These are phyloP conservation scores for Anguilla rostrata DNA, from an alignment of 2,113 vertebrate genomes.

Conservation along the genomic window DNA sequence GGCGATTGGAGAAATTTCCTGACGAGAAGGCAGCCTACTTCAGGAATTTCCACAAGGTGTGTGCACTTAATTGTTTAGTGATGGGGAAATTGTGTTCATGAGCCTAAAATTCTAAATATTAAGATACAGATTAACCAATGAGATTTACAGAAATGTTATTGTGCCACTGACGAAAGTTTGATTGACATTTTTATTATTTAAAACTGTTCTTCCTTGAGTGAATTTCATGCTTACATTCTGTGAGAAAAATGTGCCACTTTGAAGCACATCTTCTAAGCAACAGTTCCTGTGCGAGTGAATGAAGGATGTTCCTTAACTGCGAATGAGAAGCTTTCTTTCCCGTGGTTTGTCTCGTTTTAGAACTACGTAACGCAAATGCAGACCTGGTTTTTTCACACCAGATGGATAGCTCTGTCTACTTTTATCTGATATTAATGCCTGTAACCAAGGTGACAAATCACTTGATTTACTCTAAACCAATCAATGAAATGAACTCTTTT, in stretches of 20 bases:
- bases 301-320: not conserved
- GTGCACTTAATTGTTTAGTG: constrained; percentile 16
- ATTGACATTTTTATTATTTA: not conserved
- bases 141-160: not conserved
- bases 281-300: not conserved
- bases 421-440: not conserved
- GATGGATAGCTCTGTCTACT: not conserved
- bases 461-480: too few species aligned
- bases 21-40: constrained; percentile 98
- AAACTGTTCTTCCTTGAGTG: not conserved
- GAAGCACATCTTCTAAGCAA: not conserved
- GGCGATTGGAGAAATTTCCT: constrained; percentile 96
- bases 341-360: not conserved
- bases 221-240: not conserved
- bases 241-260: not conserved
- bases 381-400: too few species aligned
- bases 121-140: not conserved
- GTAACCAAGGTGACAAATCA: not conserved
- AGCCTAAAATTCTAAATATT: not conserved
- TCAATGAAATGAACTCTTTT: too few species aligned
- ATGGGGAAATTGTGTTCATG: not conserved
- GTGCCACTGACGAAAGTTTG: not conserved
- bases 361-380: not conserved
- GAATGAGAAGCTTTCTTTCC: not conserved
- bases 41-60: constrained; percentile 96